Evolutionary conservation across 2,888 invertebrate species (phyloP).

Genomic region (Petrophora chlorosata): DNA sequence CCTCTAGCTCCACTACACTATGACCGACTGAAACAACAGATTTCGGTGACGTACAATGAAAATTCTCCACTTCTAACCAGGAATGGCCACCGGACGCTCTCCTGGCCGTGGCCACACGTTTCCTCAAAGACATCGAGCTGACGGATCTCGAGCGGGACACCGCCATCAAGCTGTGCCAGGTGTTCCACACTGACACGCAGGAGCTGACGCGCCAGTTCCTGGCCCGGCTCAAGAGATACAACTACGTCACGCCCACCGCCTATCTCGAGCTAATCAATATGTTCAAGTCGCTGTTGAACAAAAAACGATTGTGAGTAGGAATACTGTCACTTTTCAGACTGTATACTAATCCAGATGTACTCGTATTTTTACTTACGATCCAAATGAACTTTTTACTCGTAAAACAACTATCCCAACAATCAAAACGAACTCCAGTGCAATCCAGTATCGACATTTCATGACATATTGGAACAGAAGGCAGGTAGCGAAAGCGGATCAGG

Average conservation of each 20-base stretch:
- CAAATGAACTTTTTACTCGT: too few species aligned
- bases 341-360: too few species aligned
- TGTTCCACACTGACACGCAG: slow-evolving; percentile 94
- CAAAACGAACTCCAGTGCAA: too few species aligned
- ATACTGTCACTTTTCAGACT: not conserved
- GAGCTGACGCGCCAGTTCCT: slow-evolving; percentile 86
- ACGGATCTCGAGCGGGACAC: slow-evolving; percentile 88
- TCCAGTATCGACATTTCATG: too few species aligned
- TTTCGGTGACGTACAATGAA: too few species aligned
- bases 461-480: too few species aligned
- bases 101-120: slow-evolving; percentile 93
- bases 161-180: slow-evolving; percentile 94
- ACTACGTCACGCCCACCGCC: slow-evolving; percentile 97
- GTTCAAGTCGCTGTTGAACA: slow-evolving; percentile 90
- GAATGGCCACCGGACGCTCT: slow-evolving; percentile 97
- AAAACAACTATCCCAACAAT: too few species aligned
- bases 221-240: slow-evolving; percentile 87
- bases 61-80: slow-evolving; percentile 66
- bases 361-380: too few species aligned
- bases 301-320: slow-evolving; percentile 87
- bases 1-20: too few species aligned
- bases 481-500: too few species aligned
- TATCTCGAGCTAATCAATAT: slow-evolving; percentile 96
- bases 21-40: too few species aligned
- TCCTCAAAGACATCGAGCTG: slow-evolving; percentile 91